phyloP scores from a whole-genome alignment of 2,113 vertebrate species.

The Ancistrus triradiatus region DNA sequence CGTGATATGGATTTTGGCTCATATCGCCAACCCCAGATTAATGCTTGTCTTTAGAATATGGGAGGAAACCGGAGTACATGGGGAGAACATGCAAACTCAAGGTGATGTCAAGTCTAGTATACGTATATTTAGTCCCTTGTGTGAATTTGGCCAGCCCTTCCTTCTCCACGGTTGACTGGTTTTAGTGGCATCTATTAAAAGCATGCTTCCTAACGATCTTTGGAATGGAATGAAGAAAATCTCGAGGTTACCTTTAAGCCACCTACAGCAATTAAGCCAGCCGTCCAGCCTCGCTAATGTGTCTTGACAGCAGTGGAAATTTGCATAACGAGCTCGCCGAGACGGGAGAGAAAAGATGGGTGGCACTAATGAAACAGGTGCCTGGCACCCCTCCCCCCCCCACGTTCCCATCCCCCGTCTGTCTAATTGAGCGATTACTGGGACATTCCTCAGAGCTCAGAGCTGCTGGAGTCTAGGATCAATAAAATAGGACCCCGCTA shows the following conservation, averaged over 20 bases:
- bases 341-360: slow-evolving; percentile 60
- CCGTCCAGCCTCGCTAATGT: slow-evolving; percentile 65
- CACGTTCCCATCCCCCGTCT: slow-evolving; percentile 41
- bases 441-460: slow-evolving; percentile 45
- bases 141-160: too few relatives aligned
- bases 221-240: slow-evolving; percentile 58
- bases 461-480: slow-evolving; percentile 37
- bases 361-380: slow-evolving; percentile 73
- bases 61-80: too few relatives aligned
- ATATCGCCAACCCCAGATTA: too few relatives aligned
- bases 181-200: too few relatives aligned
- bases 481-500: slow-evolving; percentile 20
- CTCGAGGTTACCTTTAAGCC: slow-evolving; percentile 65
- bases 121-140: too few relatives aligned
- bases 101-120: too few relatives aligned
- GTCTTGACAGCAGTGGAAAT: slow-evolving; percentile 73
- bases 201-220: slow-evolving; percentile 8
- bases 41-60: too few relatives aligned
- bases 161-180: too few relatives aligned
- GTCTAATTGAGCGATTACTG: slow-evolving; percentile 63
- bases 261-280: slow-evolving; percentile 73
- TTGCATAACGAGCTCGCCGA: slow-evolving; percentile 72
- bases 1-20: too few relatives aligned
- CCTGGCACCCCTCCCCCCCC: slow-evolving; percentile 43
- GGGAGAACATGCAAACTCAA: too few relatives aligned